Percentiles rank a stretch among this genome's conserved stretches.
phyloP scores from a whole-genome alignment of 2,888 invertebrate genomes.

The Agonopterix arenella region DNA sequence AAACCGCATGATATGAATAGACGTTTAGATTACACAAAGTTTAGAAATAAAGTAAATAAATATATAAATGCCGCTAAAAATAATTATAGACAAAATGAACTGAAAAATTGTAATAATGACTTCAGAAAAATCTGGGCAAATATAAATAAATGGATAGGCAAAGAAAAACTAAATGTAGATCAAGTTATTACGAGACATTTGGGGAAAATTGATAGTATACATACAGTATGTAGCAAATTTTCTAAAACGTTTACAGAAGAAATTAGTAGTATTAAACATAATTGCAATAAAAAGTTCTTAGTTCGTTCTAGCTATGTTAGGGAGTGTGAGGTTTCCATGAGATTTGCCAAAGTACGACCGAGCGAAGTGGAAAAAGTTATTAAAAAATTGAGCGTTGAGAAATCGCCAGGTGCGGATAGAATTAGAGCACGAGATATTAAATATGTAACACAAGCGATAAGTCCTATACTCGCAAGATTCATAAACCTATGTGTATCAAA shows the following conservation, averaged over 20 bases:
- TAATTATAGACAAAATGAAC: neutral
- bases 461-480: no score
- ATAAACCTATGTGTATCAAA: no score
- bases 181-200: neutral
- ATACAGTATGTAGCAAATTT: neutral
- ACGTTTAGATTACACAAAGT: constrained; percentile 2
- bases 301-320: neutral
- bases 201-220: neutral
- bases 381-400: no score
- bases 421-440: no score
- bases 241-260: constrained; percentile 4
- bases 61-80: constrained; percentile 2
- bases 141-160: neutral
- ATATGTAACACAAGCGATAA: no score
- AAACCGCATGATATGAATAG: constrained; percentile 4
- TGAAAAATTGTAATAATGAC: neutral
- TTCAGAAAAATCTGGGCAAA: neutral
- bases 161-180: neutral
- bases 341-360: neutral
- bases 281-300: neutral
- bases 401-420: no score
- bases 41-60: no score
- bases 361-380: no score
- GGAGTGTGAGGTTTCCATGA: no score
- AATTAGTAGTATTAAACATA: constrained; percentile 3